Base-by-base conservation (phyloP, 2,888 invertebrate genomes). In the Pomacea canaliculata region DNA sequence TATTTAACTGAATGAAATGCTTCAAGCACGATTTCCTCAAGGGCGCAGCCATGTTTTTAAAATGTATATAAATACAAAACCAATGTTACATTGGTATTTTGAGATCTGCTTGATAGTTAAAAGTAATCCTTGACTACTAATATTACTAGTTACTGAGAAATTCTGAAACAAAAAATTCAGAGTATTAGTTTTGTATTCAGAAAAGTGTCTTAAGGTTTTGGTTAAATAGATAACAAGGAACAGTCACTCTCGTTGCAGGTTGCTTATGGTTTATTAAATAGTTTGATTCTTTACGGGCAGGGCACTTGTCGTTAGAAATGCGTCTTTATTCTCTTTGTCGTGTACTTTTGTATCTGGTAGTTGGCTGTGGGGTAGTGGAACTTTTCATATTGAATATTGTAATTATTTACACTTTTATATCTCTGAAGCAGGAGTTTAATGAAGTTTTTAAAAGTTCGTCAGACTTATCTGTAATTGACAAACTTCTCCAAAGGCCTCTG, bases 311-410 rank as follows among this genome's bases (percentile, higher is more conserved):
- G 16, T 56, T 56, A 16, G 8, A 56, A 56, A 56, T 56, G 51
- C 51, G 51, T 10, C 51, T 56, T 4, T 16, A 4, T 16, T 67
- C 67, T 5, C 10, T 48, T 23, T 68, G 73, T 46, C 59, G 73
- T 10, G 27, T 19, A 16, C 19, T 73, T 8, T 8, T 68, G 12
- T 71, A 73, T n/a, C 10, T 81, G 0, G 37, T 80, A n/a, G 12
- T 77, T 18, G 74, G 60, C 4, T 49, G 82, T n/a, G 76, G 83
- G 7, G 77, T 83, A 2, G 19, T 83, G 10, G 85, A 86, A 75
- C 78, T 83, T n/a, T 62, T 86, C 2, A 60, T 85, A 18, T 76
- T 85, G 19, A 85, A 86, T 71, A 70, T 79, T 18, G 16, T 82
- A 13, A 68, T 83, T 16, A 23, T 86, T 1, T 83, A 81, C 48